These are phyloP conservation scores for Alethe castanea DNA, from an alignment of 2,113 vertebrate genomes.

Conservation along the genomic window DNA sequence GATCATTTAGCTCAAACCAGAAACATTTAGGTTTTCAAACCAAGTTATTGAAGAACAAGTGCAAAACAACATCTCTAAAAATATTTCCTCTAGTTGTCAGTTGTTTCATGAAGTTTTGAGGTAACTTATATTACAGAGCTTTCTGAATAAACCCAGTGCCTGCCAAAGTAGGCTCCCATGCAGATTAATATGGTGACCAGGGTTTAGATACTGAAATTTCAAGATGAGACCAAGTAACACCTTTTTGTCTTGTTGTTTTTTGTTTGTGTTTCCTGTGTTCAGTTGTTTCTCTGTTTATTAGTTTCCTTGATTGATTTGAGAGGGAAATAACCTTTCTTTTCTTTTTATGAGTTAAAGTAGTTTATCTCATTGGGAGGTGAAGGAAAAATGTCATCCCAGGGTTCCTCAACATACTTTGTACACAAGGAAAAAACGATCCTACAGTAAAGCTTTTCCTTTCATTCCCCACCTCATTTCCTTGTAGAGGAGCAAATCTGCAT, in stretches of 20 bases:
- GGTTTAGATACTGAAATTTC: not conserved
- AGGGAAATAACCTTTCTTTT: not conserved
- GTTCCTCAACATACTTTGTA: not conserved
- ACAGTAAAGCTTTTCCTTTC: not conserved
- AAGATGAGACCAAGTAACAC: not conserved
- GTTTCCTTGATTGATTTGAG: not conserved
- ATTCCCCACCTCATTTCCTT: not conserved
- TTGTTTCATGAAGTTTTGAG: not conserved
- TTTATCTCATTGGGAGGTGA: not conserved
- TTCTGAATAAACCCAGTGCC: not conserved
- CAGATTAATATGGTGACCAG: not conserved
- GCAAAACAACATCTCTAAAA: not conserved
- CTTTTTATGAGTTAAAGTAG: not conserved
- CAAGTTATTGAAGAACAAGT: not conserved
- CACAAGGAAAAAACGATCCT: not conserved
- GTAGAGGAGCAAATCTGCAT: not conserved
- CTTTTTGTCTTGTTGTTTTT: not conserved
- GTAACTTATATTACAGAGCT: not conserved
- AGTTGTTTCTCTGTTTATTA: not conserved
- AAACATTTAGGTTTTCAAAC: not conserved
- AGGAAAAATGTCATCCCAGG: not conserved
- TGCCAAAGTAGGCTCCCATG: accelerated
- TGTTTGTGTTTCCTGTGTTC: accelerated
- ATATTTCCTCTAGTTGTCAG: not conserved
- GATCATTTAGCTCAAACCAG: not conserved